Evolutionary conservation across 2,888 invertebrate genomes (phyloP).

Genomic region (Philaethria dido): DNA sequence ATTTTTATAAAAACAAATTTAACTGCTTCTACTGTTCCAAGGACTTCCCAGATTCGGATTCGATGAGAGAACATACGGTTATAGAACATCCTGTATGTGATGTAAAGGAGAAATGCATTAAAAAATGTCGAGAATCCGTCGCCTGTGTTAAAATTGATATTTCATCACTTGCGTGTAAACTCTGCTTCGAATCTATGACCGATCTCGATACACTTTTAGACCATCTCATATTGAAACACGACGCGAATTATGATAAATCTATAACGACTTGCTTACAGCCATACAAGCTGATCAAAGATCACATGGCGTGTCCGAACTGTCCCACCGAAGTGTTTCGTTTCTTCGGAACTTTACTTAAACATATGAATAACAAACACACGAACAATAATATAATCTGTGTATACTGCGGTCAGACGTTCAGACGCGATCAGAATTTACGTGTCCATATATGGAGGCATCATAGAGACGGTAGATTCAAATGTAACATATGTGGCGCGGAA

Average conservation of each 20-base stretch:
- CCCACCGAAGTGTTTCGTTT: constrained; percentile 70
- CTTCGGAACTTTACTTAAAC: constrained; percentile 74
- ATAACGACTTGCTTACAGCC: constrained; percentile 75
- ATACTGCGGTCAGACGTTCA: constrained; percentile 74
- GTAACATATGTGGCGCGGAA: constrained; percentile 69
- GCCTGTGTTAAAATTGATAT: constrained; percentile 77
- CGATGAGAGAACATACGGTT: constrained; percentile 70
- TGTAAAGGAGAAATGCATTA: constrained; percentile 70
- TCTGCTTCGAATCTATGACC: constrained; percentile 68
- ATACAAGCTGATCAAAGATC: constrained; percentile 69
- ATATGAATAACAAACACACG: constrained; percentile 74
- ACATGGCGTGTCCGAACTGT: constrained; percentile 73
- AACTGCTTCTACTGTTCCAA: constrained; percentile 78
- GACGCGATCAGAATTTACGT: constrained; percentile 73
- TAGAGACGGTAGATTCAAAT: constrained; percentile 71
- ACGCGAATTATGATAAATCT: constrained; percentile 71
- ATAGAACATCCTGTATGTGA: constrained; percentile 72
- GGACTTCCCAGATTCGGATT: constrained; percentile 73
- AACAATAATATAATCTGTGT: constrained; percentile 78
- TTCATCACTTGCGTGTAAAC: constrained; percentile 68
- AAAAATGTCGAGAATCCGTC: constrained; percentile 73
- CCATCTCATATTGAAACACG: constrained; percentile 70
- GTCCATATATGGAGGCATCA: constrained; percentile 78
- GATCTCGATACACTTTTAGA: constrained; percentile 68
- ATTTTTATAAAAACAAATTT: constrained; percentile 77